A percentile compares a stretch with the other conserved stretches of the same genome.
Conservation (phyloP, 2,113 vertebrate genomes). For the Ceuthmochares aereus region DNA sequence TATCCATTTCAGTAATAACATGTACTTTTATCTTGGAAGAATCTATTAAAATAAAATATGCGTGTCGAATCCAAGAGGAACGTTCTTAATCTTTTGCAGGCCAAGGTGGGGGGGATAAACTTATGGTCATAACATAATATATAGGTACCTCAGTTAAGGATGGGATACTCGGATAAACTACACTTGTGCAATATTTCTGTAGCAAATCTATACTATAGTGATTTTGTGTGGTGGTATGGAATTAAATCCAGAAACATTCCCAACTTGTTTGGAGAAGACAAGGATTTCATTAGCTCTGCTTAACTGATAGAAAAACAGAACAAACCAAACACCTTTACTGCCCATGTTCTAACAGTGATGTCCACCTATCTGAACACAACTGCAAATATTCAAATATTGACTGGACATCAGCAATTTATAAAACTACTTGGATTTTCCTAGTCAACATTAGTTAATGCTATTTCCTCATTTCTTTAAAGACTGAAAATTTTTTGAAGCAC, state of each 20-base stretch:
- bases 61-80: neutral
- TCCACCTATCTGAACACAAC: neutral
- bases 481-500: slow-evolving; percentile 98
- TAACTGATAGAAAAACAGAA: neutral
- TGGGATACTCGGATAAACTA: neutral
- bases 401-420: neutral
- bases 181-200: neutral
- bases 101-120: neutral
- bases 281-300: neutral
- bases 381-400: neutral
- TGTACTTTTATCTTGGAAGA: neutral
- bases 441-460: neutral
- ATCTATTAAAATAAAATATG: neutral
- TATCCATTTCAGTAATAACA: neutral
- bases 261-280: neutral
- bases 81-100: neutral
- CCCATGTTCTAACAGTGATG: neutral
- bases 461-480: slow-evolving; percentile 76
- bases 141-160: neutral
- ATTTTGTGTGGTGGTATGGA: neutral
- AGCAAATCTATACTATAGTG: neutral
- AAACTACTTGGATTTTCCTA: neutral
- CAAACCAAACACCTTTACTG: neutral
- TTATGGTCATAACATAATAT: neutral
- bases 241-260: neutral